Conservation (phyloP, 2,113 vertebrate genomes). For the Menura novaehollandiae region DNA sequence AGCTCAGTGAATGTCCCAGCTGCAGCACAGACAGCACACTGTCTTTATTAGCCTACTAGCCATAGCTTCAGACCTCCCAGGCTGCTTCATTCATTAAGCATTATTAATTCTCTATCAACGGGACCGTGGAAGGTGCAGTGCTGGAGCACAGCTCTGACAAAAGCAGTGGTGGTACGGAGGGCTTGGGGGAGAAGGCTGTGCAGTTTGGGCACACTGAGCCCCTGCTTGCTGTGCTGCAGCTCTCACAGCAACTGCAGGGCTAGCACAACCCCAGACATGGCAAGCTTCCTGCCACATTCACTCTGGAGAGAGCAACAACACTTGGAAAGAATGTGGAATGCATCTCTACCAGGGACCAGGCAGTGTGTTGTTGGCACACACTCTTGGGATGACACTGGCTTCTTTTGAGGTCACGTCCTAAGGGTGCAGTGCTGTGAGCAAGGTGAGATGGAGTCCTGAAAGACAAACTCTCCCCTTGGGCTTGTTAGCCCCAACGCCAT, state of each 20-base stretch:
- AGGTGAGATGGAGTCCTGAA: background rate
- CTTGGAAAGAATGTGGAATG: background rate
- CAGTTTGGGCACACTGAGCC: background rate
- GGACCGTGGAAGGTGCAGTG: fast-evolving
- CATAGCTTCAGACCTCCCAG: background rate
- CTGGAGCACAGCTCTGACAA: background rate
- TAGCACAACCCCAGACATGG: background rate
- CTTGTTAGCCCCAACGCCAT: background rate
- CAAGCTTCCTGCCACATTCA: background rate
- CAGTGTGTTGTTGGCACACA: background rate
- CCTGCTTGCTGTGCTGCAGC: background rate
- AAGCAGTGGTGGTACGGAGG: background rate
- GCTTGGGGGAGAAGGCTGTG: background rate
- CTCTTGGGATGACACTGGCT: background rate
- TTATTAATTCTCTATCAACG: background rate
- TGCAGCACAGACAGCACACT: background rate
- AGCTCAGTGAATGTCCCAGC: background rate
- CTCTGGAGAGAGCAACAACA: background rate
- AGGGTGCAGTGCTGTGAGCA: background rate
- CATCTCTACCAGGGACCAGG: background rate
- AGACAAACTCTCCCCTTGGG: background rate
- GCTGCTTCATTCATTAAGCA: background rate
- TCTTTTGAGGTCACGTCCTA: background rate
- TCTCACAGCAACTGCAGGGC: background rate
- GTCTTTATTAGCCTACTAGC: background rate